Percentiles rank a stretch among this genome's conserved stretches.
phyloP scores from a whole-genome alignment of 2,797 vertebrate genomes.

The Cyclopterus lumpus region DNA sequence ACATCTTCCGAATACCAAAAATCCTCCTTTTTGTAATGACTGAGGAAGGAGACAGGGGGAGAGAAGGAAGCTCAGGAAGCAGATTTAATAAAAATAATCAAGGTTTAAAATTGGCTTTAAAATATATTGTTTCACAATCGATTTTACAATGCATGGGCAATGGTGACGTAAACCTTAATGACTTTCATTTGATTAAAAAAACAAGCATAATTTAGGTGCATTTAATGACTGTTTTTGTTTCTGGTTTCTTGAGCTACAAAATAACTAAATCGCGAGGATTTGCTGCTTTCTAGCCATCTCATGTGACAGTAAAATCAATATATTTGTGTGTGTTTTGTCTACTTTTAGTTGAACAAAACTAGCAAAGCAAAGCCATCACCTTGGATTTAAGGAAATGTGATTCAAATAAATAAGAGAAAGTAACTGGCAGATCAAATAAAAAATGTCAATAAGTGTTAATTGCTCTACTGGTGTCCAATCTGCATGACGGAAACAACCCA shows the following conservation, averaged over 20 bases:
- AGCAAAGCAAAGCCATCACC: neutral
- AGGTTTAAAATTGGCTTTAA: slow-evolving; percentile 14
- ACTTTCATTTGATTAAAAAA: neutral
- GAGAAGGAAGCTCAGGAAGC: neutral
- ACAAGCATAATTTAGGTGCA: neutral
- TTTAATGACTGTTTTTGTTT: neutral
- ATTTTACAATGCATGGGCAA: neutral
- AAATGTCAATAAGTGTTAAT: neutral
- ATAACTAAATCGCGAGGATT: neutral
- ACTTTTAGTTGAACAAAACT: neutral
- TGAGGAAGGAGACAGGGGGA: slow-evolving; percentile 4
- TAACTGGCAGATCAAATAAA: neutral
- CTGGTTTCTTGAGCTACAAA: neutral
- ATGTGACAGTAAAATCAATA: neutral
- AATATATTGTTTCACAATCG: neutral
- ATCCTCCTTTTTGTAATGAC: slow-evolving; percentile 48
- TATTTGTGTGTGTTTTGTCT: neutral
- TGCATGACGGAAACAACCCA: neutral
- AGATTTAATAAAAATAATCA: slow-evolving; percentile 31
- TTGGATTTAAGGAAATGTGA: neutral
- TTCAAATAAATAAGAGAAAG: neutral
- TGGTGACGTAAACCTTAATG: neutral
- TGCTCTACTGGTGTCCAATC: neutral
- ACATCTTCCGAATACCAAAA: slow-evolving; percentile 70
- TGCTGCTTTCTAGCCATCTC: neutral